Evolutionary conservation across 1,140 invertebrate species (phyloP).

Genomic region (Himalopsyche phryganea): DNA sequence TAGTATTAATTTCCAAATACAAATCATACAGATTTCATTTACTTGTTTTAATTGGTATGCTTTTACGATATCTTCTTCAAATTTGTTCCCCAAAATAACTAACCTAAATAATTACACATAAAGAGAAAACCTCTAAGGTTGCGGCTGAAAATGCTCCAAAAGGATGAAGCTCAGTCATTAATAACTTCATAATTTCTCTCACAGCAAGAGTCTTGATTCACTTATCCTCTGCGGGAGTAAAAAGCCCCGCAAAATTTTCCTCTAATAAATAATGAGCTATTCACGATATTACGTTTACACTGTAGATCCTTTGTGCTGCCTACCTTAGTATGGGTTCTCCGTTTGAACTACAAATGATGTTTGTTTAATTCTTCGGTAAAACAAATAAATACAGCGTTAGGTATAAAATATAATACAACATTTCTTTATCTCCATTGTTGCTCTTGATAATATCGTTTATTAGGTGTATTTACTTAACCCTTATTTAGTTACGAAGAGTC

Average conservation of each 20-base stretch:
- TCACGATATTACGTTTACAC: conserved; percentile 5
- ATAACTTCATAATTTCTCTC: conserved; percentile 19
- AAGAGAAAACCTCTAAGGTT: conserved; percentile 11
- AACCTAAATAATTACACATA: conserved; percentile 14
- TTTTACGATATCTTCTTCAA: too few relatives aligned
- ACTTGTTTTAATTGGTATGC: too few relatives aligned
- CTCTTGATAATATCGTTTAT: conserved; percentile 1
- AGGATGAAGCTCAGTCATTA: conserved; percentile 11
- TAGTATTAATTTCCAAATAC: too few relatives aligned
- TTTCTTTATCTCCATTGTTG: conserved; percentile 5
- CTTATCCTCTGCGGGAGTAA: background rate
- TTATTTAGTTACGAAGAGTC: background rate
- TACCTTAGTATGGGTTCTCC: background rate
- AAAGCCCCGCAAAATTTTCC: background rate
- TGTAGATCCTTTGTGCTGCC: background rate
- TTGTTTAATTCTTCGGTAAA: background rate
- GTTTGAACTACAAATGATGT: conserved; percentile 7
- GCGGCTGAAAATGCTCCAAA: conserved; percentile 6
- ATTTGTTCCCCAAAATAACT: conserved; percentile 10
- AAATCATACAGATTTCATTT: too few relatives aligned
- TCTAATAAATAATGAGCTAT: conserved; percentile 1
- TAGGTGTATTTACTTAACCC: background rate
- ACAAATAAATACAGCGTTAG: conserved; percentile 5
- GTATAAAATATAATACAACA: background rate
- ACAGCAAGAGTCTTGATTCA: conserved; percentile 2